Conservation (phyloP, 2,888 invertebrate species). For the Hartigia nigra region DNA sequence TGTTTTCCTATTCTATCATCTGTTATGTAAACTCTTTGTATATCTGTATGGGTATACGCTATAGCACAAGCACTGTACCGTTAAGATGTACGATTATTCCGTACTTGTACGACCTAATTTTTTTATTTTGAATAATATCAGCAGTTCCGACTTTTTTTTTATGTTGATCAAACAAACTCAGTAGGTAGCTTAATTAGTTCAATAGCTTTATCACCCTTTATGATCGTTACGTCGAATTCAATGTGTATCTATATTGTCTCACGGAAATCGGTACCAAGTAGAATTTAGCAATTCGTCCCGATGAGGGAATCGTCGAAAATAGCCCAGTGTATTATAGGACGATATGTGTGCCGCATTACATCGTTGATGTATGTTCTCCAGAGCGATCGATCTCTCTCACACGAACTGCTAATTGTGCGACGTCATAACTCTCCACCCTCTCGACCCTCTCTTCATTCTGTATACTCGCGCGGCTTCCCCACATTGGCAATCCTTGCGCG, state of each 20-base stretch:
- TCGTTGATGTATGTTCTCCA: conserved; percentile 63
- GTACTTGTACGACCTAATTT: not conserved
- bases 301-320: conserved; percentile 43
- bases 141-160: not conserved
- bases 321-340: conserved; percentile 47
- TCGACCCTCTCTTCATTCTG: conserved; percentile 19
- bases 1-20: not conserved
- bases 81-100: not conserved
- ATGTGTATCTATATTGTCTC: not conserved
- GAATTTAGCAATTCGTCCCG: not conserved
- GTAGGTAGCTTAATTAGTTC: not conserved
- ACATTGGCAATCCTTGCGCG: conserved; percentile 27
- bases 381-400: conserved; percentile 66
- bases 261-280: not conserved
- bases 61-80: not conserved
- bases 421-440: conserved; percentile 62
- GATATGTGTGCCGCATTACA: conserved; percentile 56
- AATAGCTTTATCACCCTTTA: not conserved
- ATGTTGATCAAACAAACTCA: not conserved
- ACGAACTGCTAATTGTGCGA: conserved; percentile 66
- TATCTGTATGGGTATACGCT: not conserved
- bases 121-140: not conserved
- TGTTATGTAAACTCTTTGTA: not conserved
- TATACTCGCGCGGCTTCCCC: conserved; percentile 31
- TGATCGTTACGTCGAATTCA: not conserved